These are phyloP conservation scores for Patella ulyssiponensis DNA, from an alignment of 2,888 invertebrate genomes.

Conservation along the genomic window DNA sequence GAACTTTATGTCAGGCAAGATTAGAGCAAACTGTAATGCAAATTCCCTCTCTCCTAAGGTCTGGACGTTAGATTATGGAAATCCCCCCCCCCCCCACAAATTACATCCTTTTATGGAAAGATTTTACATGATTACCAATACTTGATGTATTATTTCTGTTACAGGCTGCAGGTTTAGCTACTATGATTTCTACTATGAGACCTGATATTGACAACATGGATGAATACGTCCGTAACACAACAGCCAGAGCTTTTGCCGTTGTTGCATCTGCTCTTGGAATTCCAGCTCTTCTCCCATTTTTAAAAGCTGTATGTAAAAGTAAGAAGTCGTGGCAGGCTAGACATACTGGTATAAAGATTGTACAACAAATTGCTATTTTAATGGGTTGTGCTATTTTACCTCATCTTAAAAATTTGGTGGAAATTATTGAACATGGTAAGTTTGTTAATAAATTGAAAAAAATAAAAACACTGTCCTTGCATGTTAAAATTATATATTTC, in stretches of 20 bases:
- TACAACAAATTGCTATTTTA: slow-evolving; percentile 98
- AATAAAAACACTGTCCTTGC: too few relatives aligned
- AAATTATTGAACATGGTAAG: slow-evolving; percentile 98
- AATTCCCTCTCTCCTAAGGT: not conserved
- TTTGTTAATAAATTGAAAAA: not conserved
- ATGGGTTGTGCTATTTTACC: slow-evolving; percentile 99
- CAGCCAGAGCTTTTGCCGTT: slow-evolving; percentile 99
- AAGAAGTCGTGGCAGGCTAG: slow-evolving; percentile 99
- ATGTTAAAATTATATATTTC: too few relatives aligned
- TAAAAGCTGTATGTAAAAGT: slow-evolving; percentile 98
- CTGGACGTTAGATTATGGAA: too few relatives aligned
- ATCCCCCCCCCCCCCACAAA: too few relatives aligned
- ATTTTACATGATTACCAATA: not conserved
- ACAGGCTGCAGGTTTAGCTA: slow-evolving; percentile 94
- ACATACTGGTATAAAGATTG: slow-evolving; percentile 99
- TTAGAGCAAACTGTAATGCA: not conserved
- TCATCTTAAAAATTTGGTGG: slow-evolving; percentile 96
- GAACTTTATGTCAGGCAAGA: not conserved
- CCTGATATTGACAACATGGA: slow-evolving; percentile 99
- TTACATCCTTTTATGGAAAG: not conserved
- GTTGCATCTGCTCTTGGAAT: slow-evolving; percentile 99
- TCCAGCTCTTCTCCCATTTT: slow-evolving; percentile 95
- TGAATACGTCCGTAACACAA: slow-evolving; percentile 99
- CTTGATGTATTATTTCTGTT: slow-evolving; percentile 25
- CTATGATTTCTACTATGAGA: slow-evolving; percentile 99